These are phyloP conservation scores for Hipparchia sbordonii DNA, from an alignment of 2,888 invertebrate genomes.

Conservation along the genomic window DNA sequence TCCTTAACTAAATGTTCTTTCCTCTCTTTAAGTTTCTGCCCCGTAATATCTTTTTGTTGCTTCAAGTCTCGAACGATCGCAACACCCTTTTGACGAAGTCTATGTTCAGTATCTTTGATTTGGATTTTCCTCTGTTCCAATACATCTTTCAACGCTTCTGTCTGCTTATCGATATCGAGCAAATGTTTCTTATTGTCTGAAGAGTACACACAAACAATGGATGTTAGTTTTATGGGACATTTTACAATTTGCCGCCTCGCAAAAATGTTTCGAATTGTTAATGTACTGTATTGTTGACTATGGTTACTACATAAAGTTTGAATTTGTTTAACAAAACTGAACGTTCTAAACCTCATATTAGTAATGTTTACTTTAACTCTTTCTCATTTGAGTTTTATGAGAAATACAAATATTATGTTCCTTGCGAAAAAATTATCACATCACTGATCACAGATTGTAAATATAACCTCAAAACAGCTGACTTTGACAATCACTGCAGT, in stretches of 20 bases:
- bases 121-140: constrained; percentile 85
- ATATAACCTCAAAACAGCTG: constrained; percentile 11
- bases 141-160: constrained; percentile 79
- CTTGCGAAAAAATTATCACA: not conserved
- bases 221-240: constrained; percentile 49
- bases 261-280: constrained; percentile 39
- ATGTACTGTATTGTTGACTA: constrained; percentile 46
- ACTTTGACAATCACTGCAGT: constrained; percentile 3
- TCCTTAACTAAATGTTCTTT: constrained; percentile 86
- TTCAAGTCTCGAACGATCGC: constrained; percentile 73
- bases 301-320: constrained; percentile 48
- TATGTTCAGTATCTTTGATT: constrained; percentile 82
- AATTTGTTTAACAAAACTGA: constrained; percentile 53
- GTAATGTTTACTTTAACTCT: not conserved
- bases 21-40: constrained; percentile 77
- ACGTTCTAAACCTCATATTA: constrained; percentile 60
- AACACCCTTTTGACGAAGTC: constrained; percentile 70
- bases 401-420: not conserved
- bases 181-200: constrained; percentile 70
- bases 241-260: constrained; percentile 47
- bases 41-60: constrained; percentile 72
- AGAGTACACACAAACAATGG: constrained; percentile 59
- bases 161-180: constrained; percentile 70
- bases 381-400: too few relatives aligned
- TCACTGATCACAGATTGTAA: not conserved